Evolutionary conservation across 1,140 invertebrate species (phyloP), one percentile per base, ranked within the genome.

Genomic region (Vanessa tameamea): DNA sequence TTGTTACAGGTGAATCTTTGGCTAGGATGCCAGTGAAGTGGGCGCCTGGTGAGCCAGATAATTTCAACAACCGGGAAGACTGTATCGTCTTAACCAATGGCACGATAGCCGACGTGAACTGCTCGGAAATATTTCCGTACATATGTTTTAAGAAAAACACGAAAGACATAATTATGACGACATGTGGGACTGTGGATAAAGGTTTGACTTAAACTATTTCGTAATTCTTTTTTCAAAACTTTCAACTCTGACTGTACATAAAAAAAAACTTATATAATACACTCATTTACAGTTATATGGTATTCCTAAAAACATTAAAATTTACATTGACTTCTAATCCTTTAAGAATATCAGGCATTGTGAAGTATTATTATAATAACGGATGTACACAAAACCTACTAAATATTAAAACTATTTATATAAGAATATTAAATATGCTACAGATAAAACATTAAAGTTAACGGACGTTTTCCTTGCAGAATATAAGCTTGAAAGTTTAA

Each of bases 101-200:
- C 0, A 64, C 69, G 0, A 70, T 77, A 26, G 81, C 73, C 0
- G 78, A 85, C 55, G 68, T 82, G 2, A 81, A 63, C 26, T 84
- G 82, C 47, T 43, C 47, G 0, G 72, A 81, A 4, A 31, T 68
- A 0, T 75, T 69, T 43, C 79, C 83, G 0, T 84, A 80, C 69
- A 68, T 83, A 11, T 84, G 83, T 47, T 84, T 73, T 16, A 81
- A 70, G 67, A 75, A 80, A 53, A 59, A 64, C 1, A 69, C 68
- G 2, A 64, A 73, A 8, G 48, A 63, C 16, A 64, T 78, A 15
- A 48, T 64, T 3, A 31, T 80, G 7, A 78, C 64, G 11, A 72
- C 14, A n/a, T 84, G 83, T 65, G 82, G 82, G 6, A 82, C 82
- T 47, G 66, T 59, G 14, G 82, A 82, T 59, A 73, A 47, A 64